Conservation (phyloP, 2,888 invertebrate species). For the Pseudeuparius sepicola region DNA sequence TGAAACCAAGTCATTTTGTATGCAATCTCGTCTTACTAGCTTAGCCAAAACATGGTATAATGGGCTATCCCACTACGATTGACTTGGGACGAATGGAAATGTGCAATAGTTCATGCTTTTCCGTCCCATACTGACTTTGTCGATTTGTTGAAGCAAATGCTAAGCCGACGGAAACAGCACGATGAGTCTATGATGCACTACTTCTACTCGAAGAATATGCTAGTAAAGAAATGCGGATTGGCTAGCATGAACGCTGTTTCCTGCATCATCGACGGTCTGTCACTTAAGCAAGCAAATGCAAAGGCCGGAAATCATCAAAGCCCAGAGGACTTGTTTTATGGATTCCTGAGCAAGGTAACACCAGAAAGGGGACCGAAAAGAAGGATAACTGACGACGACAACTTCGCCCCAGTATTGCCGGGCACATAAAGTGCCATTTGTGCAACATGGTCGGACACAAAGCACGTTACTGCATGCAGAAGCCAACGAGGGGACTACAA, state of each 20-base stretch:
- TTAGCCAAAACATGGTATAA: constrained; percentile 14
- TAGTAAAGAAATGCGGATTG: constrained; percentile 14
- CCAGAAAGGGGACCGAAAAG: neutral
- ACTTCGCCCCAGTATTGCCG: neutral
- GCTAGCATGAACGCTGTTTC: constrained; percentile 14
- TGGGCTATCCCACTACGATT: constrained; percentile 9
- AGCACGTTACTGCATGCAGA: too few species aligned
- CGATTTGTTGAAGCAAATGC: constrained; percentile 6
- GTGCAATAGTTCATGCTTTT: constrained; percentile 6
- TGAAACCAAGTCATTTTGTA: constrained; percentile 3
- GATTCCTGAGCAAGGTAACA: constrained; percentile 12
- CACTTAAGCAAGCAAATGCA: constrained; percentile 11
- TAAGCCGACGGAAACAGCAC: constrained; percentile 5
- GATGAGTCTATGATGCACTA: constrained; percentile 17
- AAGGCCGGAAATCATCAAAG: constrained; percentile 16
- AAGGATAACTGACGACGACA: neutral
- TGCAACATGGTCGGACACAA: too few species aligned
- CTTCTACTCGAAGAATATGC: constrained; percentile 15
- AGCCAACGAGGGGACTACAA: too few species aligned
- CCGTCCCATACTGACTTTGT: constrained; percentile 4
- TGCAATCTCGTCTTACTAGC: constrained; percentile 5
- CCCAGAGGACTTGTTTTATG: constrained; percentile 16
- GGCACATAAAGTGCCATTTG: neutral
- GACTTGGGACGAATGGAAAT: constrained; percentile 12
- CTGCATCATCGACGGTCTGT: constrained; percentile 16